Conservation (phyloP, 2,888 invertebrate genomes). For the Caenorhabditis sp. region DNA sequence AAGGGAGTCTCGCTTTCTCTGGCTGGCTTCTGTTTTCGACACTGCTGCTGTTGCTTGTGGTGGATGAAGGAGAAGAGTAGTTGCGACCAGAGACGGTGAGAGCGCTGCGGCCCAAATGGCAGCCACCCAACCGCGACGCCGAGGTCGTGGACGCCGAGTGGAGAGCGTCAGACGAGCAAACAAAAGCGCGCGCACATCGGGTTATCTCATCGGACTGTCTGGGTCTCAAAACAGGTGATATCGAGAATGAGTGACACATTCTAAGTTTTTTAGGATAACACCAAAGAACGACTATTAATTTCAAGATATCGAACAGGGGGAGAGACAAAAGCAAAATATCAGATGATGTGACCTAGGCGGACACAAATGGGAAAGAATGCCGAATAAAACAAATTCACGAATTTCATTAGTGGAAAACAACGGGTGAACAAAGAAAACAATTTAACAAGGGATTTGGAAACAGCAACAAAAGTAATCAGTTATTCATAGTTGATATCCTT, state of each 20-base stretch:
- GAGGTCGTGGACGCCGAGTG: conserved; percentile 14
- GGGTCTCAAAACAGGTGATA: conserved; percentile 6
- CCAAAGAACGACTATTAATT: not conserved
- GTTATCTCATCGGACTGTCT: not conserved
- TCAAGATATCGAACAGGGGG: not conserved
- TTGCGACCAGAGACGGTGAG: conserved; percentile 9
- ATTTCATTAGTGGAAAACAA: not conserved
- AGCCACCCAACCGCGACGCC: conserved; percentile 6
- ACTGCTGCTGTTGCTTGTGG: not conserved
- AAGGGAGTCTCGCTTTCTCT: conserved; percentile 9
- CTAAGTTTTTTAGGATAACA: not conserved
- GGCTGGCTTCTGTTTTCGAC: not conserved
- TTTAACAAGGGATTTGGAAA: conserved; percentile 14
- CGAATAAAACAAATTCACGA: not conserved
- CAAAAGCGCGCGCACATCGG: conserved; percentile 27
- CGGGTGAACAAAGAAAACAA: conserved; percentile 19
- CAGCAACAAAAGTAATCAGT: conserved; percentile 27
- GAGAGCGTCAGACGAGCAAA: conserved; percentile 40
- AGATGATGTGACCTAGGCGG: not conserved
- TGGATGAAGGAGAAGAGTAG: not conserved
- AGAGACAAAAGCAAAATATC: not conserved
- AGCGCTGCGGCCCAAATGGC: conserved; percentile 11
- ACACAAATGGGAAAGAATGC: not conserved
- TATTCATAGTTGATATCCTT: conserved; percentile 27
- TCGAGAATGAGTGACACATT: not conserved